phyloP scores from a whole-genome alignment of 2,888 invertebrate genomes.

The Hirtodrosophila cameraria region DNA sequence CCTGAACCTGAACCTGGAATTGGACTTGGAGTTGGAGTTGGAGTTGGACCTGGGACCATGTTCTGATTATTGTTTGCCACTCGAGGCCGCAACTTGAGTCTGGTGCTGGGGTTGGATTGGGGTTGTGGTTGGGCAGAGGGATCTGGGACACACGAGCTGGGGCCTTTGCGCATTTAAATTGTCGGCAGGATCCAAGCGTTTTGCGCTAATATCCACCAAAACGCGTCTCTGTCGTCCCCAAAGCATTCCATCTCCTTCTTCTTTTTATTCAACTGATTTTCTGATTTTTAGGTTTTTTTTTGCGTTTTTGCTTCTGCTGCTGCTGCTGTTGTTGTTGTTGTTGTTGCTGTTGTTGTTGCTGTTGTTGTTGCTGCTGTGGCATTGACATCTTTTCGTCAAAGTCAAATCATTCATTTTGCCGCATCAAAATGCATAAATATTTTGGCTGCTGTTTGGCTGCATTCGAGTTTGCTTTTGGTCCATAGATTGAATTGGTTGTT shows the following conservation, averaged over 20 bases:
- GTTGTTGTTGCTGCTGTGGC: conserved; percentile 12
- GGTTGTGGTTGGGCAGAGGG: conserved; percentile 3
- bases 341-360: conserved; percentile 18
- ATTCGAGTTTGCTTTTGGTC: conserved; percentile 21
- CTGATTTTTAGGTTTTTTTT: conserved; percentile 14
- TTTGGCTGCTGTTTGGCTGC: conserved; percentile 16
- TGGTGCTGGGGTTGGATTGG: background rate
- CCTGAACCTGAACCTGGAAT: background rate
- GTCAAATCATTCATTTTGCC: conserved; percentile 83
- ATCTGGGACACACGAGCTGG: conserved; percentile 25
- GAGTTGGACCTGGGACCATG: conserved; percentile 36
- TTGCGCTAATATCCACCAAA: conserved; percentile 79
- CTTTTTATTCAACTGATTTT: conserved; percentile 1
- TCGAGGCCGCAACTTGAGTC: conserved; percentile 40
- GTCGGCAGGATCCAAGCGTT: conserved; percentile 80
- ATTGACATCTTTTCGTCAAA: conserved; percentile 83
- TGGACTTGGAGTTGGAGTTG: background rate
- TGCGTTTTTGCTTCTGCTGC: conserved; percentile 10
- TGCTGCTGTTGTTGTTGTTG: conserved; percentile 1
- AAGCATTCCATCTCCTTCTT: conserved; percentile 53
- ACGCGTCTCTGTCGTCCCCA: conserved; percentile 60
- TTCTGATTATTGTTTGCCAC: conserved; percentile 77
- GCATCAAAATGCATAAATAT: conserved; percentile 82
- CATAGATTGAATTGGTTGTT: conserved; percentile 68
- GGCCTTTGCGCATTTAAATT: conserved; percentile 69